Base-by-base conservation (phyloP, 2,113 vertebrate species). In the Sisor rabdophorus region DNA sequence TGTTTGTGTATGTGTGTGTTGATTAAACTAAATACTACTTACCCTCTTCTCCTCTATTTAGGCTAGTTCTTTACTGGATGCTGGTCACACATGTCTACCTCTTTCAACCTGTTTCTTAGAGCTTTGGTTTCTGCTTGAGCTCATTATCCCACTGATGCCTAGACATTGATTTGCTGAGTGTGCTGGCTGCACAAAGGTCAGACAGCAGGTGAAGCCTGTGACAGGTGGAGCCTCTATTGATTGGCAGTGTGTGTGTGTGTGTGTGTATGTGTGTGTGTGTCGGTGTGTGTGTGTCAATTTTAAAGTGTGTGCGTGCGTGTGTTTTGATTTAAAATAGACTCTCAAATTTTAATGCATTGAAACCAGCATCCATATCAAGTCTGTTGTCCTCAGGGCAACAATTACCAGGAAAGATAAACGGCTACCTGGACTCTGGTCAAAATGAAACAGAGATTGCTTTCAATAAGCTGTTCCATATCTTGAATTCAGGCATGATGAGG, bases 161-260 rank as follows among this genome's bases (percentile, higher is more conserved):
- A 60, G 40, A 9, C 73, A 82, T 72, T 82, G 80, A 79, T 82
- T 73, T 76, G 60, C 72, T 71, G 59, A 40, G 16, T 74, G 70
- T 32, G 65, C 64, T 65, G 30, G 80, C 71, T 71, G 30, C 28
- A 54, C 52, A 79, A 82, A 82, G 80, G 80, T 75, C 77, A 82
- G 52, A 58, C 44, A n/a, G 19, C 30, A 26, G 55, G 59, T 48
- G 75, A 77, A 40, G 47, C 30, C n/a, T 72, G 26, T n/a, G 54
- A 30, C 74, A 68, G 30, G n/a, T 17, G 24, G 30, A 75, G 40
- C 20, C 48, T 70, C 24, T 30, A 17, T 70, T 73, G 80, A 81
- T 56, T 67, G 53, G 59, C 24, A 48, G 36, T 47, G 54, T 19
- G n/a, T 17, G 17, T 61, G 54, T 55, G 20, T 55, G 54, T 55